phyloP scores from a whole-genome alignment of 2,113 vertebrate genomes.

The Steatornis caripensis region DNA sequence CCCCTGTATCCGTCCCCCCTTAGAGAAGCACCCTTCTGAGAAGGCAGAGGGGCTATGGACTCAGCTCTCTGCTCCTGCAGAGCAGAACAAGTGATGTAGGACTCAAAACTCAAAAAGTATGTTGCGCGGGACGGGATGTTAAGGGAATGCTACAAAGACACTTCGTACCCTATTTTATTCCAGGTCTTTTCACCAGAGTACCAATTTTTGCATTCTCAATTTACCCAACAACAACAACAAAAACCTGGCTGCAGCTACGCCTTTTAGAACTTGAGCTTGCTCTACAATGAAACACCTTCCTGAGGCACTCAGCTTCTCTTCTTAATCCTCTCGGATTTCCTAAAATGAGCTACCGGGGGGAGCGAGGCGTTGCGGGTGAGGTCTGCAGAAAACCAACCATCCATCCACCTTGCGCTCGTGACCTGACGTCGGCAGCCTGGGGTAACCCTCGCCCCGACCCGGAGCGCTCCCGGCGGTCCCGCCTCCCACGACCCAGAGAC shows the following conservation, averaged over 20 bases:
- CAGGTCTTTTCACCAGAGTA: not conserved
- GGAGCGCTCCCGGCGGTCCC: not conserved
- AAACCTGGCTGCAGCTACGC: not conserved
- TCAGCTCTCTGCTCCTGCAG: accelerated
- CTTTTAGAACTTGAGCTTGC: not conserved
- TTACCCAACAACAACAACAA: not conserved
- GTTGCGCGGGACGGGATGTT: not conserved
- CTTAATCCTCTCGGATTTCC: not conserved
- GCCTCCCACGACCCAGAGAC: not conserved
- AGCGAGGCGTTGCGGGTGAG: too few species aligned
- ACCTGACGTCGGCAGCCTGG: not conserved
- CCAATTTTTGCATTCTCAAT: not conserved
- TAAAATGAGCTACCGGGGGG: not conserved
- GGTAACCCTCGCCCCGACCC: not conserved
- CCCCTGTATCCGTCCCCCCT: not conserved
- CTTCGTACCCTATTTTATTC: not conserved
- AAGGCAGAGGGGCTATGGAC: not conserved
- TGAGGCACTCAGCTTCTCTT: not conserved
- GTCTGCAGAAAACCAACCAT: not conserved
- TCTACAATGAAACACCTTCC: not conserved
- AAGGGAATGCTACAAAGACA: not conserved
- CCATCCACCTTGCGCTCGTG: not conserved
- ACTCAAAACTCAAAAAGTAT: not conserved
- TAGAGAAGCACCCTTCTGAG: not conserved
- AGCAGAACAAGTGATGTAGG: not conserved